Evolutionary conservation across 2,888 invertebrate genomes (phyloP).

Genomic region (Hartigia nigra): DNA sequence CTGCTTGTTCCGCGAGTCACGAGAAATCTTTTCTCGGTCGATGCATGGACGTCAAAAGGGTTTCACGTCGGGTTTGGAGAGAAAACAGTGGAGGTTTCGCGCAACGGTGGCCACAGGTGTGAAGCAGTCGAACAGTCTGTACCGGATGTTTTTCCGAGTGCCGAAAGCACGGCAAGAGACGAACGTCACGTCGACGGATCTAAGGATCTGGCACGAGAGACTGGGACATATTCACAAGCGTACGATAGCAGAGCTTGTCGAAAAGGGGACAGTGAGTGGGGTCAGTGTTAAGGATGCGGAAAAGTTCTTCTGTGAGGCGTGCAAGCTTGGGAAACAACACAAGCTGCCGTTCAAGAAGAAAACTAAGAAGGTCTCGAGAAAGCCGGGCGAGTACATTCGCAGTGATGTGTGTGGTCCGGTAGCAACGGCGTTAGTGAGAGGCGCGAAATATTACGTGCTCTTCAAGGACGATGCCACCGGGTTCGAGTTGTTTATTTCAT

Average conservation of each 20-base stretch:
- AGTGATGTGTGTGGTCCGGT: conserved; percentile 27
- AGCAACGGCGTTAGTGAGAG: conserved; percentile 19
- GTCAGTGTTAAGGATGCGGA: conserved; percentile 28
- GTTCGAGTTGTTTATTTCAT: conserved; percentile 23
- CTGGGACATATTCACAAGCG: conserved; percentile 40
- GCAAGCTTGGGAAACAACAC: conserved; percentile 22
- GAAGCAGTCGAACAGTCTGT: conserved; percentile 37
- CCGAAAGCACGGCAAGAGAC: conserved; percentile 30
- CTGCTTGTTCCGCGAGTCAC: conserved; percentile 50
- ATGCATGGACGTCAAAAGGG: conserved; percentile 40
- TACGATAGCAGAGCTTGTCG: conserved; percentile 31
- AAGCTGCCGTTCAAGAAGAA: conserved; percentile 20
- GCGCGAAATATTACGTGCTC: conserved; percentile 20
- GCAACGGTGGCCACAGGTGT: conserved; percentile 29
- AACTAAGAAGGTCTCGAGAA: neutral
- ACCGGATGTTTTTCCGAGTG: conserved; percentile 33
- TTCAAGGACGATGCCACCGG: conserved; percentile 33
- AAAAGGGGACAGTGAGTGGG: conserved; percentile 25
- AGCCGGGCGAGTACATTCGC: conserved; percentile 27
- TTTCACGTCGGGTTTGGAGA: conserved; percentile 36
- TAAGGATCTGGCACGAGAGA: conserved; percentile 42
- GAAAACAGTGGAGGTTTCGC: conserved; percentile 28
- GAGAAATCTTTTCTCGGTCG: conserved; percentile 56
- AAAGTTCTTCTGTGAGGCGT: conserved; percentile 34
- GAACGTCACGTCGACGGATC: conserved; percentile 23